phyloP scores from a whole-genome alignment of 2,113 vertebrate genomes.

The Cervus canadensis region DNA sequence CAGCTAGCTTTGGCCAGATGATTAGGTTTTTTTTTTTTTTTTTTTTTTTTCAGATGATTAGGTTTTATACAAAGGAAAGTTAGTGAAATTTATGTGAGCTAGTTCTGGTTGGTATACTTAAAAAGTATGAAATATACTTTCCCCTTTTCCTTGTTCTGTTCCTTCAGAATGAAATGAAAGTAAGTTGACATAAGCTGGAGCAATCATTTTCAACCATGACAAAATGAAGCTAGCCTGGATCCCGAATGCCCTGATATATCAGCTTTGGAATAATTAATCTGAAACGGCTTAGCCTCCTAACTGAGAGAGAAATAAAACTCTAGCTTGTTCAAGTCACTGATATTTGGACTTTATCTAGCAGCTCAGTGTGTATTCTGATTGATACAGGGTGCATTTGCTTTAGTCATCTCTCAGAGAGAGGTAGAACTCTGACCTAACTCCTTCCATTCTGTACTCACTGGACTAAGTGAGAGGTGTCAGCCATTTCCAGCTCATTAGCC shows the following conservation, averaged over 20 bases:
- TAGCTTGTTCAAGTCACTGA: background rate
- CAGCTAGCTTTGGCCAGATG: background rate
- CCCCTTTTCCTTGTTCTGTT: background rate
- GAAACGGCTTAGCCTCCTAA: background rate
- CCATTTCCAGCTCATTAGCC: no score
- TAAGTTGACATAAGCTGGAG: background rate
- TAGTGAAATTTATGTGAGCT: background rate
- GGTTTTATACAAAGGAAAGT: background rate
- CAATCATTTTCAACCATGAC: background rate
- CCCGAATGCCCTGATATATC: rapidly evolving
- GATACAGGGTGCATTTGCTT: background rate
- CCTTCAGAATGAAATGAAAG: background rate
- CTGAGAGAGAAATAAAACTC: background rate
- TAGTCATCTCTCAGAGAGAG: background rate
- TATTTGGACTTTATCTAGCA: background rate
- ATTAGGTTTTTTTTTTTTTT: background rate
- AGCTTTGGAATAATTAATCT: background rate
- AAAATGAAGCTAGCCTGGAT: background rate
- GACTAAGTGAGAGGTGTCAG: background rate
- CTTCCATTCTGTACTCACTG: background rate
- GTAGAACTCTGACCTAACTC: background rate
- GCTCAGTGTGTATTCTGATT: background rate
- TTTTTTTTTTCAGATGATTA: background rate
- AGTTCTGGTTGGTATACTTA: background rate
- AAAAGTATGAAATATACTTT: background rate